Evolutionary conservation across 2,113 vertebrate species (phyloP), one percentile per base, ranked within the genome.

Genomic region (Campylorhamphus procurvoides): DNA sequence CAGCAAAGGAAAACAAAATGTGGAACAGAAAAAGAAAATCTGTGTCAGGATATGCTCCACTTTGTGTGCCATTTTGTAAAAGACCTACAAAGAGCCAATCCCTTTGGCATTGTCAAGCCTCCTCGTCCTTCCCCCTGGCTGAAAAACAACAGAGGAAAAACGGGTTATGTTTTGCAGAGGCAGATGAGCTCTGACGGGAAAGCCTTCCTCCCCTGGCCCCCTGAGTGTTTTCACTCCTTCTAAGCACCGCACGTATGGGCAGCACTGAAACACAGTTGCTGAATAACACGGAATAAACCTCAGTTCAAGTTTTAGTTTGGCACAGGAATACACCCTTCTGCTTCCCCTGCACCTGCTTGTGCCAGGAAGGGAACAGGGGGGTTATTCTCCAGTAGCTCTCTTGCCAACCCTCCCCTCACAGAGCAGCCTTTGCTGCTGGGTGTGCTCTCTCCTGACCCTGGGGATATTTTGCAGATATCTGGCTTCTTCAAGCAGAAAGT

Each of bases 231-330:
- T 20, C 17, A 9, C 39, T 56, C 16, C 37, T 76, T 63, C 69
- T 27, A 49, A 72, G 37, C 29, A 87, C 12, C 17, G 42, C 19
- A 14, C 0, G 0, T n/a, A 37, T 1, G 2, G 31, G 18, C 35
- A 68, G 27, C 25, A 37, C 71, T 52, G 59, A 89, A 68, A 83
- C 10, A 11, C 14, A 24, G 16, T 63, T 83, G 18, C 50, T 75
- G 49, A 94, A 56, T 62, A 78, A 50, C 14, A 31, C 3, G 20
- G 31, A 37, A 44, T 33, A 81, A 89, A 49, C 52, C 31, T 44
- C 60, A 67, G 59, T 35, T 80, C 29, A 59, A 50, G 17, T 55
- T 94, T 78, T 85, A 62, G 8, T 44, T 82, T 90, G 67, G 31
- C 73, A 37, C 27, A 47, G 31, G 20, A 17, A 67, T 37, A 27